Evolutionary conservation across 2,888 invertebrate species (phyloP), one percentile per base, ranked within the genome.

Genomic region (Eupelmus urozonus): DNA sequence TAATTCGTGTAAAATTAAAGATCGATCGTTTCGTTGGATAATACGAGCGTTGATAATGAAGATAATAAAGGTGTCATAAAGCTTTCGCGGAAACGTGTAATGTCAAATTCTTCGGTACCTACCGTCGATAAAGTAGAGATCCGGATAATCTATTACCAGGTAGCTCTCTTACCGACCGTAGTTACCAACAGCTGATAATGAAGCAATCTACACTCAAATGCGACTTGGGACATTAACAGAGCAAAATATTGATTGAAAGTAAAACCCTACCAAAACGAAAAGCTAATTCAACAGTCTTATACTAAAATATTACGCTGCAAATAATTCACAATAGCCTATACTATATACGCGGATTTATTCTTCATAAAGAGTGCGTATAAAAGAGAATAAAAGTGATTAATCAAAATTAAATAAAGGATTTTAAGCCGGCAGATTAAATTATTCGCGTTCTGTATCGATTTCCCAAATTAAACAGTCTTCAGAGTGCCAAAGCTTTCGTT

Each of bases 131-230:
- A 75, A 34, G 60, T 66, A 75, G 75, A 42, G 23, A 1, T 2
- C 45, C 0, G 18, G 16, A 0, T 1, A 1, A 5, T 34, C 20
- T n/a, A n/a, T 1, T 16, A 1, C 0, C 20, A 1, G 18, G 3
- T 1, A 11, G 16, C 65, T 51, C 57, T n/a, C 18, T 75, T 79
- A 71, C 45, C 78, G 66, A 60, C 59, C 7, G 23, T 3, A 18
- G 20, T 66, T 75, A 79, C 70, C 75, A 75, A 55, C 78, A 66
- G 75, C 55, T 71, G 66, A 66, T 75, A 79, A 79, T n/a, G 11
- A 51, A 66, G 60, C 45, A 7, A 18, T 45, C 60, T 66, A 66
- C n/a, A n/a, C 55, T 45, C 13, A 42, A 70, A 23, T 60, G 25
- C 5, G 18, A 4, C 23, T 16, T 3, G 40, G n/a, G 18, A 20